Evolutionary conservation across 2,113 vertebrate species (phyloP).

Genomic region (Syrrhaptes paradoxus): DNA sequence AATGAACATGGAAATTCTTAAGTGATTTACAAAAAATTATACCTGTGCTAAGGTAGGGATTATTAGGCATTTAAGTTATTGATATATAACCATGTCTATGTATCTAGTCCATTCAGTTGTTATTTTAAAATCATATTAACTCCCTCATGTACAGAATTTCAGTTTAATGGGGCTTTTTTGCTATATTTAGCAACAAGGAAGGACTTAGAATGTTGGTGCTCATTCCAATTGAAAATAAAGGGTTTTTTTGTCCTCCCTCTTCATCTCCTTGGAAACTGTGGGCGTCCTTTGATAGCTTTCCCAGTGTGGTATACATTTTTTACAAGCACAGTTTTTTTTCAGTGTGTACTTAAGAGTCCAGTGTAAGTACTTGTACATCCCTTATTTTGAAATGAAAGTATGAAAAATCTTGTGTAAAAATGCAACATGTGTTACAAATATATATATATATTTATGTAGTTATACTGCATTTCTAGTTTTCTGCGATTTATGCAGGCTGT

Average conservation of each 20-base stretch:
- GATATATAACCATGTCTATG: neutral
- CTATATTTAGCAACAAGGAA: slow-evolving; percentile 33
- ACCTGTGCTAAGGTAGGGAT: slow-evolving; percentile 54
- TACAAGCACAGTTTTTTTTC: neutral
- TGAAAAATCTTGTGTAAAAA: neutral
- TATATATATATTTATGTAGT: neutral
- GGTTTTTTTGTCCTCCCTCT: neutral
- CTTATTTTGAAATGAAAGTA: neutral
- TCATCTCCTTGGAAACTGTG: slow-evolving; percentile 60
- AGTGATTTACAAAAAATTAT: slow-evolving; percentile 49
- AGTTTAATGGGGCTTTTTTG: neutral
- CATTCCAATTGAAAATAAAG: neutral
- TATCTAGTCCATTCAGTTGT: neutral
- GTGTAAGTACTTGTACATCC: neutral
- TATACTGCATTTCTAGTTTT: neutral
- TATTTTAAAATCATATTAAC: neutral
- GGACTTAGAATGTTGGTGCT: neutral
- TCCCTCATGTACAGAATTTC: neutral
- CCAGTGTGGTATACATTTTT: neutral
- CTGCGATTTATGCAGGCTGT: neutral
- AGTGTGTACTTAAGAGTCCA: neutral
- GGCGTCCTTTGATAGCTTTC: slow-evolving; percentile 6
- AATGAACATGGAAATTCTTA: slow-evolving; percentile 55
- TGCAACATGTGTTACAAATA: neutral
- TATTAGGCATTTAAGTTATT: neutral